Base-by-base conservation (phyloP, 2,888 invertebrate genomes). In the Metopia argyrocephala region DNA sequence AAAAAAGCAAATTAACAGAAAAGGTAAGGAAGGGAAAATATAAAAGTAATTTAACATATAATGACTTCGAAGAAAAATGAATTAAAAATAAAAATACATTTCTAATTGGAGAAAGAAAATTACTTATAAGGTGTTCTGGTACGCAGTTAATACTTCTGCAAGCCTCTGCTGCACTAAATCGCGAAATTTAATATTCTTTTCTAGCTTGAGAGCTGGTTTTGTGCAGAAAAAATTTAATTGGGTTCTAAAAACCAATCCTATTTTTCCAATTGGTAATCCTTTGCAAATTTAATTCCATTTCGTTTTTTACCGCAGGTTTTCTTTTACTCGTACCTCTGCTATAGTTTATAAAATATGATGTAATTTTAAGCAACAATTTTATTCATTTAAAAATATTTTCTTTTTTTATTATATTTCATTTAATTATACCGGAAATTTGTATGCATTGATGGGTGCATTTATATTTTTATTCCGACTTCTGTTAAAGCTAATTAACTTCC, bases 401-500 rank as follows among this genome's bases (percentile, higher is more conserved):
- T 38, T 15, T 2, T 38, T 38, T 38, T 15, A 1, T 38, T 25
- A 15, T 23, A 12, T 54, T 54, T 23, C 21, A 15, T n/a, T 25
- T 25, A 61, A 52, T 71, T 71, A 71, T 38, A 6, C 52, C 18
- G 31, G 64, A 65, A 65, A 65, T 15, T 74, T 50, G 56, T 48
- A 18, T 74, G 46, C 25, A 20, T 48, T 31, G 18, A 65, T 74
- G 48, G 18, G 57, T 74, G 48, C 31, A 74, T 50, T 65, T 50
- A 1, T 52, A 38, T 21, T 73, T 45, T n/a, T n/a, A n/a, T n/a
- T n/a, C n/a, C n/a, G n/a, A n/a, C n/a, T n/a, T n/a, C n/a, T n/a
- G 23, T 28, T 65, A 20, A 0, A 50, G 65, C 57, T 46, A 74
- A 74, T 74, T 74, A 65, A 64, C 54, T 56, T 54, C 15, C n/a